A percentile compares a stretch with the other conserved stretches of the same genome.
Evolutionary conservation across 2,113 vertebrate genomes (phyloP).

Genomic region (Bucco capensis): DNA sequence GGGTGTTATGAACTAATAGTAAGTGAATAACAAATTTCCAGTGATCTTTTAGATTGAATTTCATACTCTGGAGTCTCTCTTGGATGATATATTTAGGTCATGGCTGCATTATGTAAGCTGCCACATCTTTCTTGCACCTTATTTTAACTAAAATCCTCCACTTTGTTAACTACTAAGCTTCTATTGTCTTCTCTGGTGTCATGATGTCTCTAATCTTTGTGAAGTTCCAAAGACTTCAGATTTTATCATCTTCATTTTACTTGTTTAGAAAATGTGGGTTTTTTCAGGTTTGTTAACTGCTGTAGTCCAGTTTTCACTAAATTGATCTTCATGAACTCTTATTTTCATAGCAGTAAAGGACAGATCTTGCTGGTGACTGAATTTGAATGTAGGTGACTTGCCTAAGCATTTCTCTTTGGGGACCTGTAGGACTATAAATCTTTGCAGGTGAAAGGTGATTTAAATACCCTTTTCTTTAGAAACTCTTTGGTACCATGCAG

Average conservation of each 20-base stretch:
- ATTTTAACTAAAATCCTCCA: neutral
- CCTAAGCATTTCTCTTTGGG: neutral
- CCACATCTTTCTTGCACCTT: neutral
- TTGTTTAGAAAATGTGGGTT: fast-evolving
- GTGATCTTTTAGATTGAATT: neutral
- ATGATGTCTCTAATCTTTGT: neutral
- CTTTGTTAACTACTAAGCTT: neutral
- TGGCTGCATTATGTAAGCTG: neutral
- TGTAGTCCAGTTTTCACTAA: neutral
- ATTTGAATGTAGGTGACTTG: neutral
- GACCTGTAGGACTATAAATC: neutral
- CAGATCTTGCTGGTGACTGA: neutral
- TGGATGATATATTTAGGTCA: neutral
- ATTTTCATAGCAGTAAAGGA: neutral
- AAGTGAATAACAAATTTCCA: neutral
- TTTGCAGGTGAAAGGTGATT: neutral
- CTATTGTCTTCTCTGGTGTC: neutral
- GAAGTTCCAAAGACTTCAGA: neutral
- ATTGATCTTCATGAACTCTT: neutral
- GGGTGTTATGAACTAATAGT: neutral
- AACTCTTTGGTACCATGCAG: neutral
- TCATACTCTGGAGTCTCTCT: neutral
- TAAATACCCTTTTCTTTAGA: neutral
- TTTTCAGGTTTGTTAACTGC: neutral
- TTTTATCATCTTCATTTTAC: neutral